Base-by-base conservation (phyloP, 2,113 vertebrate species). In the Xyliphius kryptos region DNA sequence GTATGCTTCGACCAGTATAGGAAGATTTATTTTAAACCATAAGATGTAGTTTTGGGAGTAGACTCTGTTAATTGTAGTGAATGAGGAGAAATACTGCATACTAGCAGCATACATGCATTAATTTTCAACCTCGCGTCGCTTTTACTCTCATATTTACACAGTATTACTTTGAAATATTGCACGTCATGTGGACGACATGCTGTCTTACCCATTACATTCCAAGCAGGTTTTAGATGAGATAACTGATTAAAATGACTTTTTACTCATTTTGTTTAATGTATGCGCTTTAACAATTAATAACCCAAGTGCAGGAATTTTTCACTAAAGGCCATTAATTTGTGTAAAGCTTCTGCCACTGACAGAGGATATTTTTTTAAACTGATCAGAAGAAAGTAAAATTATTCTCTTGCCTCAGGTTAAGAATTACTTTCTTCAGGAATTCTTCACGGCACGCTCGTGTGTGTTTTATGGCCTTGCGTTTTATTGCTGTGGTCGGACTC, bases 241-340 rank as follows among this genome's bases (percentile, higher is more conserved):
- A 86, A 88, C 87, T 88, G 88, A 89, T 88, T 83, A 88, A 88
- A 87, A 89, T 86, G 77, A 89, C 84, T 86, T 89, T 85, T 88
- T 32, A 80, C 84, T 86, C 86, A 87, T 88, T 87, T 87, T 89
- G 82, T 88, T 88, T 88, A 89, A 89, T 88, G 81, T 87, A 89
- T 88, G 85, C 86, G 85, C 82, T 89, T 88, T 86, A 86, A 85
- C 87, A 87, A 89, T 89, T 89, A 88, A 89, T 88, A 87, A 87
- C 83, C 83, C 81, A 76, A 83, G 81, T 64, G 75, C 81, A 74
- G 78, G 81, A 86, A 81, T 86, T 86, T 81, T 85, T 88, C 76
- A 86, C 82, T 84, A 87, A 87, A 83, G 85, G 84, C 85, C 86
- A 89, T 87, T 89, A 84, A 88, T 88, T 88, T 88, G 85, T 88